These are phyloP conservation scores for Gasterosteus nipponicus DNA, from an alignment of 2,113 vertebrate species.

Conservation along the genomic window DNA sequence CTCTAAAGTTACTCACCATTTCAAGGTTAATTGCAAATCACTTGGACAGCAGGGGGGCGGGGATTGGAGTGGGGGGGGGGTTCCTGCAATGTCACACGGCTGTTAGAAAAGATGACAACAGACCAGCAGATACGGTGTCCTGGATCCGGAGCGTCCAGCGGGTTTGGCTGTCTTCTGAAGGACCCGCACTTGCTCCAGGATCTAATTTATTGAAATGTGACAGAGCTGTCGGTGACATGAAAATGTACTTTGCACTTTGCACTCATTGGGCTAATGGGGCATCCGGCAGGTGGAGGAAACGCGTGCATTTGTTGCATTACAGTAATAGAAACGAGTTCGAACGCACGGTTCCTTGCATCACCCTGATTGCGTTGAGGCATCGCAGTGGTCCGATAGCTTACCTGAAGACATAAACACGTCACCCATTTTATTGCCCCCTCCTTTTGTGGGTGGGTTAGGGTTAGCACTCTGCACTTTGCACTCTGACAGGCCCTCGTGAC, in stretches of 20 bases:
- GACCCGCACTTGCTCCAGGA: slow-evolving; percentile 31
- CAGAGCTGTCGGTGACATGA: slow-evolving; percentile 21
- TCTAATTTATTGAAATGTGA: slow-evolving; percentile 56
- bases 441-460: not conserved
- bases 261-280: slow-evolving; percentile 36
- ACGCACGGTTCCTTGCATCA: not conserved
- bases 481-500: too few species aligned
- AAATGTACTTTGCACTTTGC: slow-evolving; percentile 28
- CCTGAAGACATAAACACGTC: slow-evolving; percentile 2
- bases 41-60: slow-evolving; percentile 34
- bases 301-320: slow-evolving; percentile 29
- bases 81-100: slow-evolving; percentile 52
- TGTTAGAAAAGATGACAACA: slow-evolving; percentile 57
- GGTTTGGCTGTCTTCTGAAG: slow-evolving; percentile 41
- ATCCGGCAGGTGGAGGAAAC: not conserved
- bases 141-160: slow-evolving; percentile 12
- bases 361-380: not conserved
- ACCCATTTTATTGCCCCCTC: not conserved
- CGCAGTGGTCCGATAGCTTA: too few species aligned
- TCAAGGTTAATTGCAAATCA: slow-evolving; percentile 77
- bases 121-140: slow-evolving; percentile 31
- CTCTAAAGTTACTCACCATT: slow-evolving; percentile 58
- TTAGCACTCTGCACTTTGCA: too few species aligned
- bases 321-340: slow-evolving; percentile 9
- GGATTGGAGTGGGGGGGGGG: slow-evolving; percentile 49